Base-by-base conservation (phyloP, 53 echinoderm and acorn worm genomes). In the Glandiceps talaboti region DNA sequence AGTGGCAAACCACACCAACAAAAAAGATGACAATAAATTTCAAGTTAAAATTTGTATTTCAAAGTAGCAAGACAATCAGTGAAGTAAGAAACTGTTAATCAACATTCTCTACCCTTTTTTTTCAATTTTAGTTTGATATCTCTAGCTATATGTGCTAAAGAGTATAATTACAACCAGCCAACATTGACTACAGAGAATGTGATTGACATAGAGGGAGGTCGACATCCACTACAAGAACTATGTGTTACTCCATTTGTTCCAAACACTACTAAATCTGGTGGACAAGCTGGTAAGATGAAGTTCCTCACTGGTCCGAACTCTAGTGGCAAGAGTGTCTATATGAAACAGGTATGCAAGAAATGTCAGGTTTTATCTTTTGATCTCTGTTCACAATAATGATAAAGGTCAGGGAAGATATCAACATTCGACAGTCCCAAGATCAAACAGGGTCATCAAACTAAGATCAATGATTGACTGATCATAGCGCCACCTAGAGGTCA, bases 241-340 rank as follows among this genome's bases (percentile, higher is more conserved):
- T 93, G 97, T 80, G 89, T 93, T 14, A 84, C 88, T 28, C 87
- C 97, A 29, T 93, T 96, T 75, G 97, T 93, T 0, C 93, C 97
- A 27, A 96, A 93, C 73, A 80, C 91, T 76, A 89, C 91, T 0
- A 75, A 72, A 45, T 96, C 91, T 73, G 93, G 90, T 26, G 87
- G 82, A 1, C 79, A 82, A 20, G 75, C 87, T 26, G 87, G 89
- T 79, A 93, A 83, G 82, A 78, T 96, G 82, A 96, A 96, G 80
- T 86, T 93, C 30, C 79, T 96, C 79, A 96, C 97, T 0, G 97
- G 97, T 27, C 97, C 97, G 33, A 96, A 96, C 80, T 92, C 97
- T 10, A 96, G 97, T 27, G 97, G 97, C 30, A 96, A 96, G 78
- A 96, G 93, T 79, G 86, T 96, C 84, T 96, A 96, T 85, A 80